Evolutionary conservation across 2,888 invertebrate species (phyloP).

Genomic region (Mechanitis messenoides): DNA sequence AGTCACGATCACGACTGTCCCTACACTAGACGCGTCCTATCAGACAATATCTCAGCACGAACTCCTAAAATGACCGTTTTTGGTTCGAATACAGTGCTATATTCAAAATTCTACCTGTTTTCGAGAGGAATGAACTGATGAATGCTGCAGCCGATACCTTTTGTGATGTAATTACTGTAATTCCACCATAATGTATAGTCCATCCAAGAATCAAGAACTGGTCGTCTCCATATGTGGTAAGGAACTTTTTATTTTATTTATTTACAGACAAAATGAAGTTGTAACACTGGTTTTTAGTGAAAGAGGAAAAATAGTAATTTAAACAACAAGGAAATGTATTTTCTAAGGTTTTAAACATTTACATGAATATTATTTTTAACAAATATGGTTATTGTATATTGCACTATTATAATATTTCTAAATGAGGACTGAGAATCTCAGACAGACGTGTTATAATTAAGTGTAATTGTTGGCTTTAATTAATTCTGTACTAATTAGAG

Average conservation of each 20-base stretch:
- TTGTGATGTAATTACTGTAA: constrained; percentile 22
- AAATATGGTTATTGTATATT: no score
- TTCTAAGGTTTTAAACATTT: no score
- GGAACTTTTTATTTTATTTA: constrained; percentile 15
- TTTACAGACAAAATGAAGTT: constrained; percentile 15
- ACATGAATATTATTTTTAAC: no score
- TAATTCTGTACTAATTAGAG: no score
- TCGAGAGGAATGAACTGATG: constrained; percentile 7
- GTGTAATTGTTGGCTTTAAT: no score
- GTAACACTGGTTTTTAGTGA: constrained; percentile 12
- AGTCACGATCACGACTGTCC: constrained; percentile 43
- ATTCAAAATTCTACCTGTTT: constrained; percentile 22
- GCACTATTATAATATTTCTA: no score
- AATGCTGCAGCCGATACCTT: constrained; percentile 8
- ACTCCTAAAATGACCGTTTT: constrained; percentile 31
- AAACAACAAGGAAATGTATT: neutral
- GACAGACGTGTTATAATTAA: no score
- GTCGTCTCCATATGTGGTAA: constrained; percentile 19
- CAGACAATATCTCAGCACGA: constrained; percentile 48
- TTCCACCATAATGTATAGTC: constrained; percentile 19
- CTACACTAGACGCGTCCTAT: constrained; percentile 33
- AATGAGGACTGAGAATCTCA: no score
- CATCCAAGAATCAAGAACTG: constrained; percentile 16
- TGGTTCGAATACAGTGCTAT: constrained; percentile 27
- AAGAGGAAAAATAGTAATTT: constrained; percentile 1